Base-by-base conservation (phyloP, 2,888 invertebrate genomes). In the Onthophagus sagittarius region DNA sequence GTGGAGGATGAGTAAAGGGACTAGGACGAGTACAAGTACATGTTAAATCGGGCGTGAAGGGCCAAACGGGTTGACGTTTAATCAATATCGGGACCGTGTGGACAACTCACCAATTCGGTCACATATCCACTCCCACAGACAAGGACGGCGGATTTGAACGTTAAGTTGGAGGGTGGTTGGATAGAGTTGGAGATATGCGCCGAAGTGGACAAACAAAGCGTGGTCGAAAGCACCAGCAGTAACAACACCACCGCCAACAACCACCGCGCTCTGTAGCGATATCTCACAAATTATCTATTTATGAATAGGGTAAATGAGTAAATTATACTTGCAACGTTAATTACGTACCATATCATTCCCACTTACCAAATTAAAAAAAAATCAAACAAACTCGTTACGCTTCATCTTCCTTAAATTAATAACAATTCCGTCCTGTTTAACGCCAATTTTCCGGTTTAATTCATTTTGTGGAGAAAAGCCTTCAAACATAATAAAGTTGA, bases 11-110 rank as follows among this genome's bases (percentile, higher is more conserved):
- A 63, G 14, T 14, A 63, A 14, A 63, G 63, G 31, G 67, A n/a
- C 31, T 23, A 23, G 15, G 67, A 13, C 15, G 7, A 63, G 81
- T 79, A 23, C 23, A 82, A 79, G 81, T 81, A 79, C 80, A 81
- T 82, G 82, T 82, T 82, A 83, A 83, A 83, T 83, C 82, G 83
- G 81, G 81, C 82, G 79, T 83, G 83, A 83, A 83, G 83, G 80
- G 81, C 80, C 80, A 80, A 7, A 82, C 80, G 23, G 23, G 23
- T 23, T 83, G 83, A 83, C 83, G 81, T 83, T 82, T 83, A 83
- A 83, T 83, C 83, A 83, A 83, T 83, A 83, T 79, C 80, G 79
- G 79, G 80, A 79, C 80, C 23, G 23, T 79, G 81, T 81, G 82
- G 82, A 82, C 81, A 82, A 82, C 81, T 80, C 69, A 71, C 69